phyloP scores from a whole-genome alignment of 53 echinoderm and acorn worm species.

The Antedon mediterranea region DNA sequence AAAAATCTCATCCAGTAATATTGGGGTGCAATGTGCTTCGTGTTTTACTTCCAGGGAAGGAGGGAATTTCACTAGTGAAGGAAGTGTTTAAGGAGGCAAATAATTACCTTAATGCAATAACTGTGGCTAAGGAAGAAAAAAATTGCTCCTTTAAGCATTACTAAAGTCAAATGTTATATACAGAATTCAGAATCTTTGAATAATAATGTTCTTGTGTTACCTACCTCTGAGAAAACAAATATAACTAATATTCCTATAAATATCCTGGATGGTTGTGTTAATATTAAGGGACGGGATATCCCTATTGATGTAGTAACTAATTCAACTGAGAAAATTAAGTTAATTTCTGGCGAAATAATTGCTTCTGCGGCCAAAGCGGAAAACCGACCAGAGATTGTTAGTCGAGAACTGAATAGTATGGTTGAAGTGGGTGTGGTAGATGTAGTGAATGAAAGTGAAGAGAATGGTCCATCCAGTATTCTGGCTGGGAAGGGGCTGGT shows the following conservation, averaged over 20 bases:
- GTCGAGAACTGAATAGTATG: too few relatives aligned
- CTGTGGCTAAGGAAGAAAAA: neutral
- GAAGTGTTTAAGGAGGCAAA: neutral
- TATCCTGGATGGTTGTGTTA: neutral
- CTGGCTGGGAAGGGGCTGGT: too few relatives aligned
- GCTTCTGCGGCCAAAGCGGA: too few relatives aligned
- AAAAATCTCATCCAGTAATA: constrained; percentile 2
- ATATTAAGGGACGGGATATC: too few relatives aligned
- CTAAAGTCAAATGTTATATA: neutral
- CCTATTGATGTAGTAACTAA: too few relatives aligned
- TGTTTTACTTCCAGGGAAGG: neutral
- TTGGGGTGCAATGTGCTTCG: constrained; percentile 23
- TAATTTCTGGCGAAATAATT: too few relatives aligned
- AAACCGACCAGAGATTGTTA: too few relatives aligned
- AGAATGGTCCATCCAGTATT: too few relatives aligned
- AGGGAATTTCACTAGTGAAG: neutral
- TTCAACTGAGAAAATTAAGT: too few relatives aligned
- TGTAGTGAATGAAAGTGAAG: too few relatives aligned
- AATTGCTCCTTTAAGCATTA: neutral
- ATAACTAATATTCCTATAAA: neutral
- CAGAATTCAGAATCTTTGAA: neutral
- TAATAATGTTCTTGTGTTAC: neutral
- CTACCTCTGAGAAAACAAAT: too few relatives aligned
- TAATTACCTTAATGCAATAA: neutral
- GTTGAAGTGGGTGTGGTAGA: too few relatives aligned